Percentiles rank a stretch among this genome's conserved stretches.
Evolutionary conservation across 2,797 vertebrate species (phyloP).

Genomic region (Oreortyx pictus): DNA sequence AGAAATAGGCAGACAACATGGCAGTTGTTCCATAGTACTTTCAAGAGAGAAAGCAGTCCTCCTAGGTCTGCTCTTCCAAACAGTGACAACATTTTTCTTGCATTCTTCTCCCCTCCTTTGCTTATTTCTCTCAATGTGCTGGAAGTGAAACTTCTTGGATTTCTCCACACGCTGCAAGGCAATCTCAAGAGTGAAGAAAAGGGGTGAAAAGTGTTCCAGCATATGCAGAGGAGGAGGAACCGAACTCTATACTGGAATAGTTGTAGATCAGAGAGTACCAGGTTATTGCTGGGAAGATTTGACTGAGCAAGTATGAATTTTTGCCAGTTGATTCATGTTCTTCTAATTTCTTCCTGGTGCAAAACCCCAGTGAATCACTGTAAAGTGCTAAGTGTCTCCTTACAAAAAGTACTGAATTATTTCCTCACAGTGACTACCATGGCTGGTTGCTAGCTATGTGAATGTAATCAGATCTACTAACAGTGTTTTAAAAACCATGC

Average conservation of each 20-base stretch:
- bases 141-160: background rate
- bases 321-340: background rate
- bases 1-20: too few species aligned
- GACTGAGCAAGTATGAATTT: rapidly evolving
- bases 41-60: background rate
- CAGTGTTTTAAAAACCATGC: background rate
- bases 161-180: background rate
- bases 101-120: background rate
- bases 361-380: rapidly evolving
- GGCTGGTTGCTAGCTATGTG: rapidly evolving
- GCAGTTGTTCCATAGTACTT: background rate
- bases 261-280: background rate
- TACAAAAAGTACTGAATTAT: background rate
- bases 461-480: background rate
- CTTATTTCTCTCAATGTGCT: background rate
- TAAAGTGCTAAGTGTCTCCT: background rate
- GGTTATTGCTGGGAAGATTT: background rate
- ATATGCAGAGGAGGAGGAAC: background rate
- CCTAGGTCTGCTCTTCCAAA: background rate
- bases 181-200: background rate
- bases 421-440: background rate
- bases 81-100: background rate
- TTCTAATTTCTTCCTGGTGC: background rate
- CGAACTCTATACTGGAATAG: background rate
- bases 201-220: background rate